Base-by-base conservation (phyloP, 1,140 invertebrate genomes). In the Ylistrum balloti region DNA sequence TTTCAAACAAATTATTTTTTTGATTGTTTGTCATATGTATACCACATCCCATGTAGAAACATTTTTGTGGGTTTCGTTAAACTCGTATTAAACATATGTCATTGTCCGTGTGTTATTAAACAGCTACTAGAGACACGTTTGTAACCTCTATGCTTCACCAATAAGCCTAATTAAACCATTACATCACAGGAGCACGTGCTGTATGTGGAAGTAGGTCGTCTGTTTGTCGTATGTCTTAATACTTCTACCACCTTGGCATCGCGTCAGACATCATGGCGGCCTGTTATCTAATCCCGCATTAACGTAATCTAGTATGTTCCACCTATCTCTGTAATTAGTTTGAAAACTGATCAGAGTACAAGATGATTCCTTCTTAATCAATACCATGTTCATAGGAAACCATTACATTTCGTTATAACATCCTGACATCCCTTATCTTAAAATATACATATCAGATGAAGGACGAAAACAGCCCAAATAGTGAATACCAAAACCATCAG, bases 81-180 rank as follows among this genome's bases (percentile, higher is more conserved):
- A n/a, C n/a, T n/a, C n/a, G 35, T 38, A 7, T 38, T 13, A 38
- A 38, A 38, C 35, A 13, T 38, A 38, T 38, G 5, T 7, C 35
- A 38, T 38, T 38, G 35, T 38, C 35, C 13, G 5, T 38, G 35
- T 38, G 35, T 38, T 38, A 38, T 38, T 13, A 38, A 38, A 7
- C 35, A 7, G 35, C 13, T 38, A 38, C 35, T 38, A 38, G 35
- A 38, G 5, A n/a, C 56, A n/a, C 3, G 28, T 28, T 28, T 28
- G 28, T 74, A 74, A 5, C 56, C 35, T n/a, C 56, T 17, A 74
- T 74, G 28, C 28, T n/a, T n/a, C n/a, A 28, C 56, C 56, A n/a
- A 74, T 74, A 74, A 74, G 56, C n/a, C 22, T 28, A 74, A 74
- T 74, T 74, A n/a, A 11, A 28, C 56, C n/a, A 74, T 74, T 74